Evolutionary conservation across 2,888 invertebrate species (phyloP).

Genomic region (Cinara cedri): DNA sequence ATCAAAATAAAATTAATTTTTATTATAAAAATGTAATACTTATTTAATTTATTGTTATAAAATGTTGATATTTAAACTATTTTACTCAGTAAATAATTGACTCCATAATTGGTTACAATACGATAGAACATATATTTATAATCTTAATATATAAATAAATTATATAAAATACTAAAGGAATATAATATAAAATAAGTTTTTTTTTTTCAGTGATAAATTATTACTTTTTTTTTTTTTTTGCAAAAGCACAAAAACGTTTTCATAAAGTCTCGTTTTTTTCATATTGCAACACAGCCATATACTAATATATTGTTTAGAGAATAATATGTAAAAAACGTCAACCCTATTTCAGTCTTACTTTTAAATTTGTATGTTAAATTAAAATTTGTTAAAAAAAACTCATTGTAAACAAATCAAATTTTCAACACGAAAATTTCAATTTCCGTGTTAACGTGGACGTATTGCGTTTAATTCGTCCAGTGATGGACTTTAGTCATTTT

Average conservation of each 20-base stretch:
- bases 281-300: conserved; percentile 19
- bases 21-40: neutral
- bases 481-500: conserved; percentile 33
- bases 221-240: neutral
- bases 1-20: conserved; percentile 8
- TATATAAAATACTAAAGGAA: neutral
- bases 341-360: conserved; percentile 35
- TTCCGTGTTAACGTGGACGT: conserved; percentile 30
- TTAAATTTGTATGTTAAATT: conserved; percentile 11
- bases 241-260: neutral
- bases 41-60: conserved; percentile 29
- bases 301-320: neutral
- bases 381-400: neutral
- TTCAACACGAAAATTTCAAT: conserved; percentile 12
- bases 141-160: neutral
- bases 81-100: conserved; percentile 1
- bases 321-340: neutral
- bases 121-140: neutral
- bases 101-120: neutral
- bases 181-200: conserved; percentile 20
- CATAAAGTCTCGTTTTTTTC: neutral
- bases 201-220: neutral
- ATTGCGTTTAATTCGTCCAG: conserved; percentile 38
- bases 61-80: neutral
- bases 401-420: neutral